phyloP scores from a whole-genome alignment of 1,140 invertebrate species.

The Neelides sp. region DNA sequence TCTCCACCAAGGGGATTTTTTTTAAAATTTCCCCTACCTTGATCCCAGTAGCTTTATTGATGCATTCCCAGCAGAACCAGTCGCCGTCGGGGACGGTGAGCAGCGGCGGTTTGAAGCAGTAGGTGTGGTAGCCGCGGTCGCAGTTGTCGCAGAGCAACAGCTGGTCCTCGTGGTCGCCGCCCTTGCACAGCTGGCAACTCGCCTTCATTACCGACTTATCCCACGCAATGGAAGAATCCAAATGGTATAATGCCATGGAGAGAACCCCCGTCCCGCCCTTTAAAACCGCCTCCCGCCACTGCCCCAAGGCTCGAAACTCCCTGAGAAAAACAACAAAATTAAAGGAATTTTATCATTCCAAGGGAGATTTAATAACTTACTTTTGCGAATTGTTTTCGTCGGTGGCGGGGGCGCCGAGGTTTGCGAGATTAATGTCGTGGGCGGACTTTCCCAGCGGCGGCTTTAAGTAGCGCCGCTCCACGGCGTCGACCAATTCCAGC shows the following conservation, averaged over 20 bases:
- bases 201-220: constrained; percentile 98
- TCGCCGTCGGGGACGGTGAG: constrained; percentile 90
- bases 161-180: constrained; percentile 90
- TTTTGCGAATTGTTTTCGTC: no score
- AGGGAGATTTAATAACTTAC: no score
- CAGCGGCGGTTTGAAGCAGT: constrained; percentile 95
- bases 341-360: no score
- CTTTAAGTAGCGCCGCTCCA: constrained; percentile 84
- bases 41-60: constrained; percentile 85
- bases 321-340: no score
- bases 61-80: constrained; percentile 93
- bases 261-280: constrained; percentile 73
- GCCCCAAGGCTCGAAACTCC: constrained; percentile 52
- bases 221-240: constrained; percentile 88
- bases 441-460: constrained; percentile 59
- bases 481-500: constrained; percentile 68
- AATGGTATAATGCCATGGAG: constrained; percentile 74
- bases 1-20: no score
- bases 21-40: no score
- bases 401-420: no score
- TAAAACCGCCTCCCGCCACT: constrained; percentile 77
- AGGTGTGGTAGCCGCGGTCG: constrained; percentile 95
- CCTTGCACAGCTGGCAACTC: constrained; percentile 93
- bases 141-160: constrained; percentile 89
- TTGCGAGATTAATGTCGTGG: constrained; percentile 19